These are phyloP conservation scores for Halocynthia aurantium DNA, from an alignment of 23 tunicate species.

Conservation along the genomic window DNA sequence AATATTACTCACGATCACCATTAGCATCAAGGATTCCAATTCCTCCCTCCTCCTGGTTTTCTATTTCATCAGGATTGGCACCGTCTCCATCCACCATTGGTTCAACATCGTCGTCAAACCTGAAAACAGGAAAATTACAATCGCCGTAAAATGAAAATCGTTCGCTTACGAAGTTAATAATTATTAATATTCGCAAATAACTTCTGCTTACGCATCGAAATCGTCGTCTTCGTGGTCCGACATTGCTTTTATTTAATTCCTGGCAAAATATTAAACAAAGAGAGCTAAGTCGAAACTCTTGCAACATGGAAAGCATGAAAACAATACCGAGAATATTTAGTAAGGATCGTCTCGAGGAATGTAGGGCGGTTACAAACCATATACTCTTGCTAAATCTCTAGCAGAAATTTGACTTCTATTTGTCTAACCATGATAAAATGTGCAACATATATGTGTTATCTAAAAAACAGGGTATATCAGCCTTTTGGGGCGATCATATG, in stretches of 20 bases:
- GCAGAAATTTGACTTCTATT: no score
- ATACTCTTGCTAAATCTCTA: no score
- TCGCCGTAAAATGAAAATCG: not conserved
- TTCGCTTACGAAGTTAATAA: not conserved
- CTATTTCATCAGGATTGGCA: slow-evolving; percentile 47
- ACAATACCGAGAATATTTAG: no score
- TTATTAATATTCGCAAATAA: not conserved
- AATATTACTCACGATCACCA: not conserved
- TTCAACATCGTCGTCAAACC: slow-evolving; percentile 62
- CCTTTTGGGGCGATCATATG: no score
- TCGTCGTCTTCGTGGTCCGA: slow-evolving; percentile 87
- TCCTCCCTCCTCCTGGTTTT: slow-evolving; percentile 42
- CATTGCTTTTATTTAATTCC: slow-evolving; percentile 11
- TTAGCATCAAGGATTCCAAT: slow-evolving; percentile 53
- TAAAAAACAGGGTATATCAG: no score
- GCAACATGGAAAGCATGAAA: no score
- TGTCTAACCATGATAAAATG: no score
- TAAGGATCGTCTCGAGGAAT: no score
- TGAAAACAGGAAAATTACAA: not conserved
- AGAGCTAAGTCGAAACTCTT: no score
- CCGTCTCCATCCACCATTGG: slow-evolving; percentile 70
- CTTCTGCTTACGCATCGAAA: slow-evolving; percentile 30
- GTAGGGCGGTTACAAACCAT: no score
- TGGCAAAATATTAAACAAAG: no score
- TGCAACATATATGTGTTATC: no score